Evolutionary conservation across 2,113 vertebrate genomes (phyloP).

Genomic region (Phocoena phocoena): DNA sequence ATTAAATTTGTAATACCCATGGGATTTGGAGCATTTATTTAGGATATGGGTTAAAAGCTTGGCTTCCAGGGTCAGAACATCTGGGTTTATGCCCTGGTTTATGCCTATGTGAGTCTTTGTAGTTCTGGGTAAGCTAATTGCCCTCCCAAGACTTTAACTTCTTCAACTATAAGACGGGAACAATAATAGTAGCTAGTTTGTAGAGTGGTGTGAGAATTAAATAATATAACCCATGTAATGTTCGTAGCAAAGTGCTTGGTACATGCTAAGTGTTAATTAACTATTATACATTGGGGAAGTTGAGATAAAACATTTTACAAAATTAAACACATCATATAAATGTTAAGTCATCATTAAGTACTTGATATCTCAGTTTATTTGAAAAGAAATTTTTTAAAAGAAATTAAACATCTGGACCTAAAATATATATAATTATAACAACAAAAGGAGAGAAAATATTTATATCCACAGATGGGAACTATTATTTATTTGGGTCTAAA

Average conservation of each 20-base stretch:
- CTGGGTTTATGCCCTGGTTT: neutral
- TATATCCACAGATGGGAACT: conserved; percentile 21
- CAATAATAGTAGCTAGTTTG: neutral
- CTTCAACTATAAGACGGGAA: neutral
- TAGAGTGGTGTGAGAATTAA: neutral
- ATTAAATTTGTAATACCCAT: neutral
- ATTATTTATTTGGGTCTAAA: conserved; percentile 60
- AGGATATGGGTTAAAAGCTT: neutral
- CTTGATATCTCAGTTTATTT: conserved; percentile 25
- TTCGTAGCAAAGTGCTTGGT: neutral
- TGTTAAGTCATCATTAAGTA: conserved; percentile 27
- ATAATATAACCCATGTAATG: neutral
- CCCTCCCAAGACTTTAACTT: neutral
- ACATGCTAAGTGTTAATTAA: neutral
- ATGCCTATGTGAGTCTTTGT: neutral
- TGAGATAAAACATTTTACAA: neutral
- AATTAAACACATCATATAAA: conserved; percentile 30
- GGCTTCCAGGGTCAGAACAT: neutral
- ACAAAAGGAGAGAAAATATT: conserved; percentile 18
- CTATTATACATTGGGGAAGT: conserved; percentile 4
- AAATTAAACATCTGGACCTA: conserved; percentile 57
- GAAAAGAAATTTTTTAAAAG: conserved; percentile 56
- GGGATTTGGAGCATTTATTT: neutral
- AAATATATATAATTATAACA: conserved; percentile 43
- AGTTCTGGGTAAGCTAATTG: neutral